Evolutionary conservation across 92 coral and sea anemone genomes (phyloP).

Genomic region (Porites evermanni): DNA sequence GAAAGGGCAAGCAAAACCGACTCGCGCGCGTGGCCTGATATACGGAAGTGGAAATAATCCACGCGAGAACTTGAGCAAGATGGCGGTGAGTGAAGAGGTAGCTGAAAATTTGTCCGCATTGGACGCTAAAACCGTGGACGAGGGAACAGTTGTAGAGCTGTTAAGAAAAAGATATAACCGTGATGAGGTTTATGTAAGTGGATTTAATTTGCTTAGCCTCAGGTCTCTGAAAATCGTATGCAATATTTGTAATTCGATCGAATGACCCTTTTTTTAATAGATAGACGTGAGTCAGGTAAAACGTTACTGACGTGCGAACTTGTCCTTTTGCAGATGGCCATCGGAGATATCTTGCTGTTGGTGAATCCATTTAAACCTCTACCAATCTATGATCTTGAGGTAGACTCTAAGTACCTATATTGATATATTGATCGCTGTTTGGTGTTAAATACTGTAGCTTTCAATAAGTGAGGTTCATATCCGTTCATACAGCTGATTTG

Average conservation of each 20-base stretch:
- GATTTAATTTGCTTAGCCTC: background rate
- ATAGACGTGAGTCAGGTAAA: too few species aligned
- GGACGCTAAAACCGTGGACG: conserved; percentile 25
- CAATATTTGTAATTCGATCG: background rate
- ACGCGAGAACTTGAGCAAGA: conserved; percentile 3
- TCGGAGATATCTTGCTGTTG: conserved; percentile 50
- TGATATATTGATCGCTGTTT: conserved; percentile 22
- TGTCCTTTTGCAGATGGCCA: conserved; percentile 39
- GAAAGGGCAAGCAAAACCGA: too few species aligned
- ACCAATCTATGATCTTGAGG: conserved; percentile 34
- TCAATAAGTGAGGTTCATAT: too few species aligned
- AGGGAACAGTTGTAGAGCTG: conserved; percentile 35
- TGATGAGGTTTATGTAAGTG: conserved; percentile 49
- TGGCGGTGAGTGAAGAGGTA: conserved; percentile 25
- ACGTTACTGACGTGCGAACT: background rate
- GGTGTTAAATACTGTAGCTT: background rate
- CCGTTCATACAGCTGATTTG: background rate
- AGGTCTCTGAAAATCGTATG: background rate
- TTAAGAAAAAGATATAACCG: conserved; percentile 37
- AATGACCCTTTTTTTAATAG: background rate
- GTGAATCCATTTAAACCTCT: conserved; percentile 61
- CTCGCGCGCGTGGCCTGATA: background rate
- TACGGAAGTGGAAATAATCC: conserved; percentile 1
- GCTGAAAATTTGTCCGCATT: conserved; percentile 26
- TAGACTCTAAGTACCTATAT: background rate